These are phyloP conservation scores for Cantharis flavilabris DNA, from an alignment of 2,888 invertebrate species.

Conservation along the genomic window DNA sequence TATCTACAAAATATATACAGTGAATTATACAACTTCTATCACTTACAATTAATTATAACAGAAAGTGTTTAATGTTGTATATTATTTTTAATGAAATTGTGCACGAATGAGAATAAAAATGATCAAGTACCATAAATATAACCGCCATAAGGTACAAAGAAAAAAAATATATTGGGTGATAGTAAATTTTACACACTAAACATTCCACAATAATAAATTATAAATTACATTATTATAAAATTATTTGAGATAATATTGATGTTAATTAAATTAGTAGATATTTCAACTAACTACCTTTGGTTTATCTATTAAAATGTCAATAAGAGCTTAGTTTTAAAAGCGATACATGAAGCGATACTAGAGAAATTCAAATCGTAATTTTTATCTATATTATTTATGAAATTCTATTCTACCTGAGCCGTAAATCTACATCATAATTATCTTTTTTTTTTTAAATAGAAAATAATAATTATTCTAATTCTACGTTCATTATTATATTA, in stretches of 20 bases:
- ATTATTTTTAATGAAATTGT: not conserved
- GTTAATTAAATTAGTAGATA: not conserved
- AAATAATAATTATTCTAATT: not conserved
- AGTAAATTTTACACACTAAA: not conserved
- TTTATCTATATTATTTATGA: not conserved
- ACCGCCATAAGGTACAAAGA: not conserved
- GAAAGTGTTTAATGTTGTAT: not conserved
- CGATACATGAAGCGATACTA: not conserved
- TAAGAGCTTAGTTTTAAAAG: not conserved
- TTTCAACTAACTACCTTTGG: not conserved
- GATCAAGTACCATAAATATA: not conserved
- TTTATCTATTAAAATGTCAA: not conserved
- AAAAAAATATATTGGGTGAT: not conserved
- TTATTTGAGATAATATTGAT: not conserved
- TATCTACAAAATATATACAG: not conserved
- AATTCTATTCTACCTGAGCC: not conserved
- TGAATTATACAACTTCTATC: not conserved
- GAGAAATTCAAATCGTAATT: not conserved
- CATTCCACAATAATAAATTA: not conserved
- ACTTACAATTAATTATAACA: not conserved
- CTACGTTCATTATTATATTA: not conserved
- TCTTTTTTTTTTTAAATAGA: not conserved
- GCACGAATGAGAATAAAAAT: not conserved
- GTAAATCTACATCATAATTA: not conserved
- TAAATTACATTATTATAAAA: not conserved